Evolutionary conservation across 2,888 invertebrate genomes (phyloP).

Genomic region (Onchidella celtica): DNA sequence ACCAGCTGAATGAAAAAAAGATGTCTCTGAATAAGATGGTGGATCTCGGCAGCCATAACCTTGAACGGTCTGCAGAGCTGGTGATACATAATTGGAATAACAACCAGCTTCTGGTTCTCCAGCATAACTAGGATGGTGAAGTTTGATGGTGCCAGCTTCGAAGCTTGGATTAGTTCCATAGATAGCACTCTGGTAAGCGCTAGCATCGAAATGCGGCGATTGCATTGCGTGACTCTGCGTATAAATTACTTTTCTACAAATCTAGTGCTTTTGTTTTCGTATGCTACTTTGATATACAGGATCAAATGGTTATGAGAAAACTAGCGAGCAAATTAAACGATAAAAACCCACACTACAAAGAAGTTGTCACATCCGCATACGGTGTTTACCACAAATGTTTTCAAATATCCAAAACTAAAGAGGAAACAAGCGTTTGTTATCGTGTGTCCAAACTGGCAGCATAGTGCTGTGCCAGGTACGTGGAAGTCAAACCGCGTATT

Average conservation of each 20-base stretch:
- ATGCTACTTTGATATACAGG: not conserved
- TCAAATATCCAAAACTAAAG: not conserved
- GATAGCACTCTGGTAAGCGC: conserved; percentile 26
- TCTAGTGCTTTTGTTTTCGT: not conserved
- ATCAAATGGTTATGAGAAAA: not conserved
- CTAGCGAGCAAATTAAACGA: not conserved
- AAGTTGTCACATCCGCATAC: not conserved
- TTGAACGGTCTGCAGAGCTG: not conserved
- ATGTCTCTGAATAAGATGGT: conserved; percentile 22
- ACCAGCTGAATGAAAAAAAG: conserved; percentile 30
- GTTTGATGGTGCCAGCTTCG: conserved; percentile 8
- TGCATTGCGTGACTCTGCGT: conserved; percentile 8
- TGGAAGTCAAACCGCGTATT: not conserved
- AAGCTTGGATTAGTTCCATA: conserved; percentile 18
- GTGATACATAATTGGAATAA: conserved; percentile 14
- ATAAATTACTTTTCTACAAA: not conserved
- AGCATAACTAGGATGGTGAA: conserved; percentile 17
- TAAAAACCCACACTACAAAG: not conserved
- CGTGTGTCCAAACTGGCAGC: not conserved
- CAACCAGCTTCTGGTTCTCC: conserved; percentile 15
- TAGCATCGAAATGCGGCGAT: conserved; percentile 37
- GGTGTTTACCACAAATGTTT: conserved; percentile 18
- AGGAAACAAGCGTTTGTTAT: not conserved
- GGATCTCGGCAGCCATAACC: conserved; percentile 35
- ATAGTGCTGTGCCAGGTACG: not conserved